Conservation (phyloP, 1,140 invertebrate species). For the Spodoptera frugiperda region DNA sequence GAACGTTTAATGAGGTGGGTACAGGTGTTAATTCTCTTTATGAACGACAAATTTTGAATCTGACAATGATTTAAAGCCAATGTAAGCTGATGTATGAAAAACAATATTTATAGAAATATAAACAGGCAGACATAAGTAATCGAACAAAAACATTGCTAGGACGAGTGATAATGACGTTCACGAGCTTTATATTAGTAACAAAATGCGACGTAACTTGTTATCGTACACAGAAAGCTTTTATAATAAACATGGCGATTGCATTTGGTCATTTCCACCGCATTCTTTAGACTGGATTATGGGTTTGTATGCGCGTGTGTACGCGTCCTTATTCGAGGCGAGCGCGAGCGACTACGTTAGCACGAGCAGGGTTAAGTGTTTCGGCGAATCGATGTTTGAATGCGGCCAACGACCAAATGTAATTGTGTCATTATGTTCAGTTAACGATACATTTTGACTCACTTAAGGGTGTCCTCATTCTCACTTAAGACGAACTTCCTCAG, state of each 20-base stretch:
- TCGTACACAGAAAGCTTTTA: conserved; percentile 38
- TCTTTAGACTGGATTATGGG: background rate
- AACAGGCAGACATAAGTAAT: conserved; percentile 22
- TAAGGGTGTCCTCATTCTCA: conserved; percentile 92
- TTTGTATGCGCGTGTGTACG: conserved; percentile 1
- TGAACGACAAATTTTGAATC: conserved; percentile 6
- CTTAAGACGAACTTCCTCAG: conserved; percentile 93
- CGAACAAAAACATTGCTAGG: conserved; percentile 20
- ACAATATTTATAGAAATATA: conserved; percentile 13
- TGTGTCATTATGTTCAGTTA: conserved; percentile 46
- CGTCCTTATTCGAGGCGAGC: conserved; percentile 29
- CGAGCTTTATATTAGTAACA: conserved; percentile 37
- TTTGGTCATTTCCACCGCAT: conserved; percentile 39
- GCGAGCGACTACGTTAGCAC: conserved; percentile 28
- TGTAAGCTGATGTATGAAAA: conserved; percentile 38
- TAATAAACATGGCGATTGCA: conserved; percentile 15
- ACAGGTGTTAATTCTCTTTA: background rate
- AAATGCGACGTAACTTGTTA: conserved; percentile 35
- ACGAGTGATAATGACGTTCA: conserved; percentile 16
- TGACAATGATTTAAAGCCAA: conserved; percentile 25
- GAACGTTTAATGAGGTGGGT: conserved; percentile 21
- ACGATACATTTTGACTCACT: conserved; percentile 66
- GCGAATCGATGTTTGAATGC: conserved; percentile 40
- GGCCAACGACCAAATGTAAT: conserved; percentile 45
- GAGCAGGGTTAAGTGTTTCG: conserved; percentile 44